Evolutionary conservation across 1,140 invertebrate genomes (phyloP), one percentile per base, ranked within the genome.

Genomic region (Apis florea): DNA sequence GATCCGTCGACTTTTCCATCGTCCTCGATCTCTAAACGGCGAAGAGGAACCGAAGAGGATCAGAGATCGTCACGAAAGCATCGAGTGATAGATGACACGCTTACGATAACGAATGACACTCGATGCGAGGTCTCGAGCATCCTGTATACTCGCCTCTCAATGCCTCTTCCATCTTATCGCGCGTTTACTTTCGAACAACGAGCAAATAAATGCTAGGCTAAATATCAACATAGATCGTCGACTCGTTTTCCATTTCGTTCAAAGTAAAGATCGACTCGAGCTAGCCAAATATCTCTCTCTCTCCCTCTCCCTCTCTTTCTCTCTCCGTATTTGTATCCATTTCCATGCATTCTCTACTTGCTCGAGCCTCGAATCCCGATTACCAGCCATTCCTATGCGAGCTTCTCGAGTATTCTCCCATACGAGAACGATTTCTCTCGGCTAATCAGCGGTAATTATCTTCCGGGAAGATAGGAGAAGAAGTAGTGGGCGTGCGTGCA

Each of bases 1-100:
- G 83, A 88, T 87, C 83, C 77, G 77, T 79, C 86, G 70, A 71
- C 86, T 88, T 88, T 88, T 88, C 87, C 79, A 58, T 75, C 85
- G 88, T 86, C 85, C 87, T 87, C 88, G 83, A 88, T 89, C 87
- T 85, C 61, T 56, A 40, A 21, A 15, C 19, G 40, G 12, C 40
- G 2, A n/a, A n/a, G n/a, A 8, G 21, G 64, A 40, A 21, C 63
- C 31, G 31, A 10, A 11, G 19, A 66, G 19, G 61, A 31, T 31
- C 15, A 8, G 26, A 31, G 61, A 63, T 63, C 26, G 61, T 26
- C 61, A 63, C 61, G 26, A 63, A 63, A 63, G 9, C 26, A 66
- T 53, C 31, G 19, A 40, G 31, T 12, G 31, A 66, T 21, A 40
- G 31, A 66, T 21, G 63, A 21, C 63, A 66, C 63, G 31, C 31